Base-by-base conservation (phyloP, 2,113 vertebrate species). In the Oostethus manadensis region DNA sequence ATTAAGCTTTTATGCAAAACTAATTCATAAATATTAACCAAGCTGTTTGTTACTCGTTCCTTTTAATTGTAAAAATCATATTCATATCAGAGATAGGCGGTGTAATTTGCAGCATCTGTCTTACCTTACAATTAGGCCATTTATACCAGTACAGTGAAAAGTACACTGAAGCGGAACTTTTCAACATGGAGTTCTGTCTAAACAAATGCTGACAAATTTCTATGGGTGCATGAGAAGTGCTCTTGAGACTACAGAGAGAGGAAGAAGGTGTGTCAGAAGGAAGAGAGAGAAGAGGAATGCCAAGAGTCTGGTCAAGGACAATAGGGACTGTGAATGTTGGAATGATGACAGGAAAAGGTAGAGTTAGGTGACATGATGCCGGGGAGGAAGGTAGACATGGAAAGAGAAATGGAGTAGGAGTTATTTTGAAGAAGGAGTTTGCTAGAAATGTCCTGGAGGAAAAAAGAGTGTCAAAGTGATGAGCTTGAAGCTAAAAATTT, bases 231-330 rank as follows among this genome's bases (percentile, higher is more conserved):
- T 50, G 21, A 64, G 49, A 21, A 38, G 45, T 18, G 20, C 42
- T 51, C 33, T 64, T 50, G 18, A 54, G 62, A 56, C 56, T 58
- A 50, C 43, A 44, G n/a, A 45, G 14, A n/a, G n/a, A n/a, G n/a
- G n/a, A n/a, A n/a, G n/a, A n/a, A n/a, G n/a, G n/a, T n/a, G n/a
- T n/a, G n/a, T n/a, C n/a, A n/a, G n/a, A n/a, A n/a, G n/a, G n/a
- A n/a, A n/a, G n/a, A n/a, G n/a, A n/a, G n/a, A n/a, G n/a, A n/a
- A n/a, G n/a, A n/a, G n/a, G n/a, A n/a, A n/a, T n/a, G n/a, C n/a
- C n/a, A n/a, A n/a, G n/a, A n/a, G n/a, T n/a, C n/a, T n/a, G n/a
- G n/a, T n/a, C n/a, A n/a, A n/a, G n/a, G n/a, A n/a, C n/a, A n/a
- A n/a, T n/a, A n/a, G n/a, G n/a, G n/a, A n/a, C n/a, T n/a, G n/a